phyloP scores from a whole-genome alignment of 2,888 invertebrate species.

The Cataglyphis albicans region DNA sequence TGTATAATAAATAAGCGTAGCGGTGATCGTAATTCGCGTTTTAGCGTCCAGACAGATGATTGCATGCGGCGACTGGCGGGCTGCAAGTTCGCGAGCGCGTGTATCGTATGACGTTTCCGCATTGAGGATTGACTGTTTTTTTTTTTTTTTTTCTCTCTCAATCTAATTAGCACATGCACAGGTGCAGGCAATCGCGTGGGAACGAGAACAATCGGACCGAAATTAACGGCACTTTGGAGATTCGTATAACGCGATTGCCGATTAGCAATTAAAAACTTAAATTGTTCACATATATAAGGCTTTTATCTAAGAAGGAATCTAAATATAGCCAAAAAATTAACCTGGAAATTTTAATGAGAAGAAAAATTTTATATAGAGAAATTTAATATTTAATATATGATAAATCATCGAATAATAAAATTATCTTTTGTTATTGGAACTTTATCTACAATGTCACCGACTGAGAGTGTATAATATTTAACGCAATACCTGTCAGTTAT shows the following conservation, averaged over 20 bases:
- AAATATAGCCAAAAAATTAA: neutral
- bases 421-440: neutral
- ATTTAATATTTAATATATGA: neutral
- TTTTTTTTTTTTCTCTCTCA: slow-evolving; percentile 9
- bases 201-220: slow-evolving; percentile 41
- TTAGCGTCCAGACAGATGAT: slow-evolving; percentile 60
- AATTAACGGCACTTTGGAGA: slow-evolving; percentile 55
- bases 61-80: slow-evolving; percentile 74
- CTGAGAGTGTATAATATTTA: neutral
- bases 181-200: slow-evolving; percentile 61
- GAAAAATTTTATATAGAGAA: neutral
- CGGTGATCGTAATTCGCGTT: slow-evolving; percentile 20
- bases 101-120: neutral
- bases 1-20: neutral
- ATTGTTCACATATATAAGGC: neutral
- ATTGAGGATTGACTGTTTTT: neutral
- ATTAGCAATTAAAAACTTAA: slow-evolving; percentile 1
- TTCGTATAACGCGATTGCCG: slow-evolving; percentile 8
- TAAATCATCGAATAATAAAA: neutral
- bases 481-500: neutral
- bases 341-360: neutral
- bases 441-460: neutral
- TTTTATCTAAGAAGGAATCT: slow-evolving; percentile 3
- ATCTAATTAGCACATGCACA: slow-evolving; percentile 39
- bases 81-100: slow-evolving; percentile 42